phyloP scores from a whole-genome alignment of 2,888 invertebrate species.

The Agrochola litura region DNA sequence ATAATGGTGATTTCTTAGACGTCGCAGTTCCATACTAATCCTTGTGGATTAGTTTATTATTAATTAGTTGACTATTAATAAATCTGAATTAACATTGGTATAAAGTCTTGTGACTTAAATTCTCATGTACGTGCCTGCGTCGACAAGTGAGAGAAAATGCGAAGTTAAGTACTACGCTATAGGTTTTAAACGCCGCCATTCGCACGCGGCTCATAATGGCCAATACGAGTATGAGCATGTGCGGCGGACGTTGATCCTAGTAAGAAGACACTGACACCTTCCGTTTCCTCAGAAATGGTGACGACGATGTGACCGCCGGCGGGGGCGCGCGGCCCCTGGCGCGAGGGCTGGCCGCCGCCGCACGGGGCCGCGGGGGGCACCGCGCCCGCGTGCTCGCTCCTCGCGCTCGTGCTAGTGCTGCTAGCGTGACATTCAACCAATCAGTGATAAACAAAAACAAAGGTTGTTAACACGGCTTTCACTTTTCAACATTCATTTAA shows the following conservation, averaged over 20 bases:
- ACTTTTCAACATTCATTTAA: constrained; percentile 23
- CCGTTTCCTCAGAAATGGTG: constrained; percentile 80
- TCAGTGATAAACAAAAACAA: constrained; percentile 43
- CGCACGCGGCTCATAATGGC: background rate
- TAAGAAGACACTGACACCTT: background rate
- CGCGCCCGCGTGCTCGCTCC: constrained; percentile 58
- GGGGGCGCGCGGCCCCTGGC: constrained; percentile 80
- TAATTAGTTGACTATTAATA: too few relatives aligned
- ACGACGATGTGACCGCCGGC: constrained; percentile 87
- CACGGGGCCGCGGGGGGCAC: constrained; percentile 57
- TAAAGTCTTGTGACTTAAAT: too few relatives aligned
- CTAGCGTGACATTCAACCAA: constrained; percentile 73
- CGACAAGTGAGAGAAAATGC: background rate
- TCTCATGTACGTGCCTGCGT: background rate
- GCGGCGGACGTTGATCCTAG: background rate
- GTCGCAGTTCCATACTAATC: too few relatives aligned
- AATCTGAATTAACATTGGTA: too few relatives aligned
- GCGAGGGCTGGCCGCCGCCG: constrained; percentile 83
- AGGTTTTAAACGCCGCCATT: too few relatives aligned
- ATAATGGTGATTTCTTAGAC: background rate
- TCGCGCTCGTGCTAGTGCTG: constrained; percentile 53
- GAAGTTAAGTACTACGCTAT: background rate
- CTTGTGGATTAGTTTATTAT: too few relatives aligned
- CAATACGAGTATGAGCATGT: background rate
- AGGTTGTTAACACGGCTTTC: constrained; percentile 60